These are phyloP conservation scores for Coenobita brevimanus DNA, from an alignment of 1,140 invertebrate species.

Conservation along the genomic window DNA sequence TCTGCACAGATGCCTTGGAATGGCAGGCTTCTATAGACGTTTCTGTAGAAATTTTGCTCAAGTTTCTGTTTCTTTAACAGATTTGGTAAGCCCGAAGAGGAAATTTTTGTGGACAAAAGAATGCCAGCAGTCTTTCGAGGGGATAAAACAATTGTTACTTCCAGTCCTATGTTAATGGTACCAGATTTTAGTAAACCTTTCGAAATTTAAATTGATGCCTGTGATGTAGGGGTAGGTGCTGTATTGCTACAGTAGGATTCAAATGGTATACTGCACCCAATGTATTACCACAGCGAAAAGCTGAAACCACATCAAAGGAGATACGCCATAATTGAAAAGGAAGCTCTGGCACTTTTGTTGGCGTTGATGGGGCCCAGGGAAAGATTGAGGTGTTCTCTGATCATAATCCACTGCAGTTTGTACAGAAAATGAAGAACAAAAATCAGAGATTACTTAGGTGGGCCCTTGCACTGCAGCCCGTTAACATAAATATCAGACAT, in stretches of 20 bases:
- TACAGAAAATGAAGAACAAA: no score
- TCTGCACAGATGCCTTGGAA: background rate
- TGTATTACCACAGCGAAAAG: conserved; percentile 14
- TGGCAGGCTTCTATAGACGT: conserved; percentile 11
- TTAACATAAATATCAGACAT: no score
- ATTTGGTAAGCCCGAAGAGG: conserved; percentile 4
- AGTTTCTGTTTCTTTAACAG: background rate
- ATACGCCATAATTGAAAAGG: background rate
- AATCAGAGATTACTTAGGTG: no score
- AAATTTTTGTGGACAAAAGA: conserved; percentile 13
- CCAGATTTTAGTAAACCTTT: background rate
- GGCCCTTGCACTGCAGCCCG: no score
- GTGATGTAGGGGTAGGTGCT: background rate
- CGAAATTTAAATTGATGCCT: background rate
- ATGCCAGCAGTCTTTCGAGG: background rate
- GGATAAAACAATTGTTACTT: background rate
- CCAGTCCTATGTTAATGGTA: background rate
- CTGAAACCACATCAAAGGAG: conserved; percentile 10
- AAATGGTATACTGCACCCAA: background rate
- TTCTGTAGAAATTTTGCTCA: background rate
- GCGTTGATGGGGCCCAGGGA: no score
- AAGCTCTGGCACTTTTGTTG: conserved; percentile 3
- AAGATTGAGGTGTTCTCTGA: no score
- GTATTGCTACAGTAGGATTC: conserved; percentile 6
- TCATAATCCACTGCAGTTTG: no score